Evolutionary conservation across 2,113 vertebrate genomes (phyloP).

Genomic region (Malurus elegans): DNA sequence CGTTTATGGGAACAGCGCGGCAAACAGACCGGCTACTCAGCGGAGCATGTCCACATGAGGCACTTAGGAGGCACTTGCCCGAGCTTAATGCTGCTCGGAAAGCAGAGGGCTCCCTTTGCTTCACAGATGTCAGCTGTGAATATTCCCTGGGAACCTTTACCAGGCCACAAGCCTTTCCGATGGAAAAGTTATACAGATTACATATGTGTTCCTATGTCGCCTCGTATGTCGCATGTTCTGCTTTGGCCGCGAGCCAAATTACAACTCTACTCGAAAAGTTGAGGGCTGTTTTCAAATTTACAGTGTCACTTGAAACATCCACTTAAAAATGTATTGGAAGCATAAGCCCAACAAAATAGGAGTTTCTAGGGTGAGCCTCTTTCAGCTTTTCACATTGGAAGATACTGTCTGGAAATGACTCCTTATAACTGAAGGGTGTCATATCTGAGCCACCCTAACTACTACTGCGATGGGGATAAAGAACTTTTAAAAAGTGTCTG

Average conservation of each 20-base stretch:
- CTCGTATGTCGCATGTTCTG: accelerated
- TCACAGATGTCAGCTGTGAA: neutral
- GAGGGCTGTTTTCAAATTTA: neutral
- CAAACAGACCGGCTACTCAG: neutral
- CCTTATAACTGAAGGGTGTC: neutral
- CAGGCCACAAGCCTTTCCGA: neutral
- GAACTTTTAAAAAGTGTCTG: neutral
- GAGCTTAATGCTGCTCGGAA: neutral
- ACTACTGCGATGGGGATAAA: neutral
- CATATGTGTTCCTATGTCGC: accelerated
- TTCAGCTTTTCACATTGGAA: neutral
- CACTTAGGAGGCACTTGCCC: neutral
- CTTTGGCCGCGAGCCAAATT: neutral
- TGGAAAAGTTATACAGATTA: neutral
- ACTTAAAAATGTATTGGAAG: neutral
- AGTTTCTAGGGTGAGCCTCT: neutral
- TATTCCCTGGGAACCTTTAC: neutral
- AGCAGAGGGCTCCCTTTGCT: neutral
- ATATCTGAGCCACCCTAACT: neutral
- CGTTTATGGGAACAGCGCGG: neutral
- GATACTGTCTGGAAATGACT: neutral
- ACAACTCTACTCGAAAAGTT: neutral
- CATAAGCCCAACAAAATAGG: neutral
- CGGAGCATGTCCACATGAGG: accelerated
- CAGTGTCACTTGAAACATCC: neutral